Base-by-base conservation (phyloP, 2,888 invertebrate species). In the Eurois occulta region DNA sequence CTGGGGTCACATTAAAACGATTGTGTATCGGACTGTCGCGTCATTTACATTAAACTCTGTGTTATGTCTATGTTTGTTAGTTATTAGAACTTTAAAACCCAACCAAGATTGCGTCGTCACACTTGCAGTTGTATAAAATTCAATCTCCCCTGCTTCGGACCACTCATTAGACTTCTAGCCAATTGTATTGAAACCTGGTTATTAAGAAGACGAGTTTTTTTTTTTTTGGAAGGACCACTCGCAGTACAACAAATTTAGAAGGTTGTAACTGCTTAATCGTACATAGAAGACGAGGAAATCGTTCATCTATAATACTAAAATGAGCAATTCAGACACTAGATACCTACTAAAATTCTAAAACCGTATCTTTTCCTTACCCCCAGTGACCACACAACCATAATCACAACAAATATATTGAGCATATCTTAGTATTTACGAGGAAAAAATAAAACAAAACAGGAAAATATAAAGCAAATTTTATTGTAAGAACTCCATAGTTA, bases 381-480 rank as follows among this genome's bases (percentile, higher is more conserved):
- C 21, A 21, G 0, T 55, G n/a, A n/a, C 38, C 64, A 58, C 43
- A 75, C 5, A 18, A 28, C 70, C 28, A 35, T 82, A 68, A 81
- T 82, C 67, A 71, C 28, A 46, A 69, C 24, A 16, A 84, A 55
- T 35, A 55, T 70, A 52, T 67, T 70, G 24, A 46, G 52, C 38
- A 46, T 86, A 64, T 65, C 68, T 28, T 41, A 48, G 55, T n/a
- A 86, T 77, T 84, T 75, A 72, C 43, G 65, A 38, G 13, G 72
- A n/a, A n/a, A n/a, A n/a, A n/a, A n/a, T 69, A 74, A 84, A 72
- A 80, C 28, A 62, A 71, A 64, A 55, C 75, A 87, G 81, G 81
- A 80, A 84, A 80, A 84, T n/a, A 35, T 43, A 78, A 67, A 52
- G 41, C 38, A 78, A 72, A 55, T 70, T n/a, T n/a, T 72, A 66